phyloP scores from a whole-genome alignment of 1,140 invertebrate species.

The Akabosia matsudoensis region DNA sequence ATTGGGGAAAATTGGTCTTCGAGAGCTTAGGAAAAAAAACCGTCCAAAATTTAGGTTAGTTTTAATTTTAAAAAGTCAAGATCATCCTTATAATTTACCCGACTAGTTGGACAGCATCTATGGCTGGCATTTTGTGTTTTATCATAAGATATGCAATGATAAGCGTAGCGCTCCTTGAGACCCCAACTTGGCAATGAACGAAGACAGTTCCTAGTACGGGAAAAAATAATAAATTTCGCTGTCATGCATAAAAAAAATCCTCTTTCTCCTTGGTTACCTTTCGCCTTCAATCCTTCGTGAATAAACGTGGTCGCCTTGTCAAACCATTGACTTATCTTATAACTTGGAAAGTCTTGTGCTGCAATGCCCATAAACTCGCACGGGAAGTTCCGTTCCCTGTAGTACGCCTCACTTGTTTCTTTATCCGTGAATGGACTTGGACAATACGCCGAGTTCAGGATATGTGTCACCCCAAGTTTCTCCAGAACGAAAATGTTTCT shows the following conservation, averaged over 20 bases:
- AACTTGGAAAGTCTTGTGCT: conserved; percentile 23
- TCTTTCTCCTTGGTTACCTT: too few relatives aligned
- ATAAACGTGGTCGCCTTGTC: conserved; percentile 28
- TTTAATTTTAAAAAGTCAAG: too few relatives aligned
- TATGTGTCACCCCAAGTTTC: conserved; percentile 28
- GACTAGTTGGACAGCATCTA: conserved; percentile 22
- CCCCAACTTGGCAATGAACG: conserved; percentile 24
- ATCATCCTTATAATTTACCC: conserved; percentile 11
- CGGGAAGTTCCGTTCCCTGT: conserved; percentile 8
- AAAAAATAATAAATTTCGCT: background rate
- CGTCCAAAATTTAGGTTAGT: too few relatives aligned
- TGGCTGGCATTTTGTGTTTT: conserved; percentile 22
- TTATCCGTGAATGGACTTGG: conserved; percentile 2
- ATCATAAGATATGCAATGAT: conserved; percentile 32
- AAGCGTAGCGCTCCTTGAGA: conserved; percentile 23
- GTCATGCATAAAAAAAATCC: too few relatives aligned
- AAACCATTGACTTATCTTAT: conserved; percentile 19
- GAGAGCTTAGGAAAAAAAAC: too few relatives aligned
- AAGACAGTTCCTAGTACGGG: conserved; percentile 2
- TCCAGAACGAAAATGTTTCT: conserved; percentile 20
- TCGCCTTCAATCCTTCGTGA: conserved; percentile 8
- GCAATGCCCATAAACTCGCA: conserved; percentile 10
- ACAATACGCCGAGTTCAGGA: conserved; percentile 26
- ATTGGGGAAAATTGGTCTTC: conserved; percentile 3
- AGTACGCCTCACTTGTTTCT: background rate